Conservation (phyloP, 2,797 vertebrate species). For the Moxostoma hubbsi region DNA sequence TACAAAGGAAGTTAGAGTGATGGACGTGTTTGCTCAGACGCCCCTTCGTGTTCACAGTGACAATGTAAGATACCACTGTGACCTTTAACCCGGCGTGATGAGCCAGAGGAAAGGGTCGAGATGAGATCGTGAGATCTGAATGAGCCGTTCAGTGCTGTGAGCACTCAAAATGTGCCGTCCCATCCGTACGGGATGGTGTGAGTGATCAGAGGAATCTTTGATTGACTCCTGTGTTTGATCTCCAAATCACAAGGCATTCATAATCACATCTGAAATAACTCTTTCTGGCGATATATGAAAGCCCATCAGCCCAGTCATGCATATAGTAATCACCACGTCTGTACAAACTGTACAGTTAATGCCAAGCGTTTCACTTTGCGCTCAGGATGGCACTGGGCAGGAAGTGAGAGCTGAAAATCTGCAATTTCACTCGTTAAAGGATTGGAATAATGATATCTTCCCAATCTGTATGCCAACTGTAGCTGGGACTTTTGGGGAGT, state of each 20-base stretch:
- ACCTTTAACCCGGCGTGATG: constrained; percentile 41
- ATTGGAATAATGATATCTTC: too few relatives aligned
- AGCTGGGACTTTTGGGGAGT: too few relatives aligned
- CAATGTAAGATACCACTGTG: constrained; percentile 14
- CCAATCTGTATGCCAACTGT: too few relatives aligned
- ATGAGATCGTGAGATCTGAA: constrained; percentile 13
- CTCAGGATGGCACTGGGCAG: background rate
- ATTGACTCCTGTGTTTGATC: constrained; percentile 74
- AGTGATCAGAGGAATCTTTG: constrained; percentile 76
- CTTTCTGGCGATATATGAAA: constrained; percentile 65
- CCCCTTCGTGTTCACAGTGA: constrained; percentile 9
- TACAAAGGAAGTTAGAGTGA: constrained; percentile 34
- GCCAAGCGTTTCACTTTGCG: background rate
- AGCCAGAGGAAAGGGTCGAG: constrained; percentile 40
- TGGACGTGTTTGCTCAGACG: constrained; percentile 59
- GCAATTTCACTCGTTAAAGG: too few relatives aligned
- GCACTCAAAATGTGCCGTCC: constrained; percentile 11
- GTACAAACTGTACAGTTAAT: background rate
- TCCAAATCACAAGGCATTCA: constrained; percentile 78
- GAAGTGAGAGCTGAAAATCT: background rate
- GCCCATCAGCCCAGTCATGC: background rate
- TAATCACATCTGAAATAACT: constrained; percentile 70
- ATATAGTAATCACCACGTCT: constrained; percentile 43
- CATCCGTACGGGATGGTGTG: constrained; percentile 2
- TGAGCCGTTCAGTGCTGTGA: constrained; percentile 41